Evolutionary conservation across 2,888 invertebrate species (phyloP), one percentile per base, ranked within the genome.

Genomic region (Caenorhabditis sp.): DNA sequence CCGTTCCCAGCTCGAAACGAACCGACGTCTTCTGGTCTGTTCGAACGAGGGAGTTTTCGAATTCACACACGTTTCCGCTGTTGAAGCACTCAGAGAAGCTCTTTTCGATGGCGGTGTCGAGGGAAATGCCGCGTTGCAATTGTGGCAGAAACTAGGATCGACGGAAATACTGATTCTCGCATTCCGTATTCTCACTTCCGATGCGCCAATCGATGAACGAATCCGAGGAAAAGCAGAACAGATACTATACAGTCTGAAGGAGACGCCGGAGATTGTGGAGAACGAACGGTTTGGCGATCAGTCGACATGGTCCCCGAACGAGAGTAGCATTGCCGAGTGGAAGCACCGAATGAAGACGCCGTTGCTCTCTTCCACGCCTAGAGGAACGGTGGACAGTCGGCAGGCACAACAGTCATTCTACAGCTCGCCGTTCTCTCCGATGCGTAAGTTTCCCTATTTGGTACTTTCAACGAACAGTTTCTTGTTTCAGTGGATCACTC

Each of bases 61-160:
- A 79, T 92, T 95, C 78, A 92, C 93, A 61, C 93, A 95, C 87
- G 92, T 94, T 35, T 93, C 95, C 48, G 95, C 96, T 3, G 94
- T 95, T 0, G 96, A 97, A 90, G 92, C 96, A 79, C 91, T 98
- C 71, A 92, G 94, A 9, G 93, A 95, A 79, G 91, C 97, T n/a
- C 0, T 96, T 95, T 90, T 94, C 94, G 0, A 95, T 94, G 75
- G 81, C 2, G 82, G 80, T 13, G 61, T 74, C 5, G 82, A 81
- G 22, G 95, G 96, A 0, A 95, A 95, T 72, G 93, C 94, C 61
- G 92, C 92, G 68, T 90, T 90, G 71, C 89, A 90, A 17, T 91
- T 91, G 89, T 93, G 93, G 84, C 91, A 92, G 11, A 93, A 94
- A 76, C 91, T 94, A 2, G 87, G 92, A 91, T 90, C 78, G 13